Percentiles rank a stretch among this genome's conserved stretches.
phyloP scores from a whole-genome alignment of 2,888 invertebrate genomes.

The Bombylius major region DNA sequence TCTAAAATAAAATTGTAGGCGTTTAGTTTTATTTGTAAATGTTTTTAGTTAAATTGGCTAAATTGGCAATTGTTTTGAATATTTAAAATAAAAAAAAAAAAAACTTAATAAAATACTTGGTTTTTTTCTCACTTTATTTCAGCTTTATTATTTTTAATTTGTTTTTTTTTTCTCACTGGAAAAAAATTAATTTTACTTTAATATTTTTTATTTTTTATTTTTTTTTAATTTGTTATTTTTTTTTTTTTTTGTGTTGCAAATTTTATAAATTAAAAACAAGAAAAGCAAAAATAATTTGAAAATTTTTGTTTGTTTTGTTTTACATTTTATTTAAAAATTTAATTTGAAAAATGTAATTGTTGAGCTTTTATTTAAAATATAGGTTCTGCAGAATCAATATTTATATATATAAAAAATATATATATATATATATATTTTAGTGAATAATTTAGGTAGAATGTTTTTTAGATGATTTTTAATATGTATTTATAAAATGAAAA shows the following conservation, averaged over 20 bases:
- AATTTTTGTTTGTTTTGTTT: no score
- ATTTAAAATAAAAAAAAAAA: no score
- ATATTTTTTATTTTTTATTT: neutral
- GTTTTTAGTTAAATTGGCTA: no score
- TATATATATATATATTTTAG: conserved; percentile 1
- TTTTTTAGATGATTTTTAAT: conserved; percentile 4
- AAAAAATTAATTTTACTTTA: neutral
- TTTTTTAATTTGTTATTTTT: neutral
- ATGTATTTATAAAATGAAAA: neutral
- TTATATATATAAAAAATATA: conserved; percentile 7
- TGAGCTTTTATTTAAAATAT: conserved; percentile 7
- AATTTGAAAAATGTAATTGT: neutral
- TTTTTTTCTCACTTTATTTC: no score
- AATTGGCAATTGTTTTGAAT: no score
- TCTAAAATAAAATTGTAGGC: no score
- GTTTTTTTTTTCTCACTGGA: no score
- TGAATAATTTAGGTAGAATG: conserved; percentile 10
- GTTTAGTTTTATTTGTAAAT: no score
- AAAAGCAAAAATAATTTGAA: neutral
- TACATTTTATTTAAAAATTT: no score
- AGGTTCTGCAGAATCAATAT: conserved; percentile 23
- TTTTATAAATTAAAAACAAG: neutral
- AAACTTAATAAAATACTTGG: no score
- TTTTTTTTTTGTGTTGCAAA: neutral
- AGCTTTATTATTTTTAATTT: no score